A percentile compares a stretch with the other conserved stretches of the same genome.
These are phyloP conservation scores for Parazoanthus swiftii DNA, from an alignment of 92 coral and sea anemone genomes.

Conservation along the genomic window DNA sequence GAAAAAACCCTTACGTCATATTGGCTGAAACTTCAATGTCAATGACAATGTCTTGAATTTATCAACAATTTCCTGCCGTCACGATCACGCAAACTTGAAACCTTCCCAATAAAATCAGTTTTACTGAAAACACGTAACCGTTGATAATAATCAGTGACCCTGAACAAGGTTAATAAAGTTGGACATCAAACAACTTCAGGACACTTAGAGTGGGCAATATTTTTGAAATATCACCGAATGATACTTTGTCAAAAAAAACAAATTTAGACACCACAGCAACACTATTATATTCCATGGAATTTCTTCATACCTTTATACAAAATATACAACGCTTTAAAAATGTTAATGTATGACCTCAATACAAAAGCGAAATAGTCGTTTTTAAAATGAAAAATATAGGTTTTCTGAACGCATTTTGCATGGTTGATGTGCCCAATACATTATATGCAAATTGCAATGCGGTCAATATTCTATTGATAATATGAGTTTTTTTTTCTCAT, in stretches of 20 bases:
- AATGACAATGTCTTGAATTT: not conserved
- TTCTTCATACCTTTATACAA: not conserved
- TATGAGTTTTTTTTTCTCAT: too few species aligned
- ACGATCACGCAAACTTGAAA: conserved; percentile 29
- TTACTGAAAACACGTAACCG: not conserved
- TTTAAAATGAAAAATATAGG: too few species aligned
- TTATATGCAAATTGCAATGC: too few species aligned
- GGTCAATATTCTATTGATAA: too few species aligned
- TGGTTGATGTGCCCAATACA: too few species aligned
- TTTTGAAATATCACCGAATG: not conserved
- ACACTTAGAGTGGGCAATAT: not conserved
- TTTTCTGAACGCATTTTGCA: too few species aligned
- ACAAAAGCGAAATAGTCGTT: too few species aligned
- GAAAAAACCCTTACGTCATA: too few species aligned
- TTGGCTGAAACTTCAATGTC: not conserved
- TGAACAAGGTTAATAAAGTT: not conserved
- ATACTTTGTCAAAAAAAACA: not conserved
- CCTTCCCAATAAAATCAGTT: not conserved
- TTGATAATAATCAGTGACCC: not conserved
- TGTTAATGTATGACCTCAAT: too few species aligned
- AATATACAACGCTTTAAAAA: too few species aligned
- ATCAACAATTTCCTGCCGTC: conserved; percentile 7
- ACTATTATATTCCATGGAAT: not conserved
- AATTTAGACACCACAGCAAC: not conserved
- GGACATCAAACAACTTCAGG: not conserved